A percentile compares a stretch with the other conserved stretches of the same genome.
These are phyloP conservation scores for Philopedon plagiatum DNA, from an alignment of 2,888 invertebrate species.

Conservation along the genomic window DNA sequence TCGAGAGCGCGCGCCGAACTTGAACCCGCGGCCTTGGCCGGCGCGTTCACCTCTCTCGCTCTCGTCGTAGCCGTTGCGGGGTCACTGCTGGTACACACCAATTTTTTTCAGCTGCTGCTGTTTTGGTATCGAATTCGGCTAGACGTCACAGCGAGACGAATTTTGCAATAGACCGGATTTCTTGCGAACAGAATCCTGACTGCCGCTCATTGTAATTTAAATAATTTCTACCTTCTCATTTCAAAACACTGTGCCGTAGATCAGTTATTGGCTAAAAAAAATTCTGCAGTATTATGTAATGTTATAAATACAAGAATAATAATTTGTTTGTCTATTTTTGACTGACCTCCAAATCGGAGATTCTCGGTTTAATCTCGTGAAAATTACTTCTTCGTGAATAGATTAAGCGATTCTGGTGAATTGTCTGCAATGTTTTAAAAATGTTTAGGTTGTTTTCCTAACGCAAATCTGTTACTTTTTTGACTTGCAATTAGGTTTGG, in stretches of 20 bases:
- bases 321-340: not conserved
- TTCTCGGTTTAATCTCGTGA: not conserved
- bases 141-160: constrained; percentile 46
- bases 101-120: constrained; percentile 28
- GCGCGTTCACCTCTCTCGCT: constrained; percentile 60
- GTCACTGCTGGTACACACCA: constrained; percentile 42
- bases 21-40: constrained; percentile 59
- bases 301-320: not conserved
- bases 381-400: too few relatives aligned
- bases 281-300: not conserved
- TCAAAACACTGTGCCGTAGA: constrained; percentile 32
- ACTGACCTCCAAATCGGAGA: not conserved
- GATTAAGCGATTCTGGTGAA: too few relatives aligned
- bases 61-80: constrained; percentile 43
- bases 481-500: too few relatives aligned
- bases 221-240: constrained; percentile 24
- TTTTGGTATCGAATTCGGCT: constrained; percentile 43
- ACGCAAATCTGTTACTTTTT: too few relatives aligned
- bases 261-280: constrained; percentile 24
- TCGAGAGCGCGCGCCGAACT: constrained; percentile 44
- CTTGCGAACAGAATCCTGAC: constrained; percentile 31
- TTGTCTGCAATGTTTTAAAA: too few relatives aligned
- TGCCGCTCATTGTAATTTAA: constrained; percentile 29
- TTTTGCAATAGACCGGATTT: constrained; percentile 46
- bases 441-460: too few relatives aligned